Conservation (phyloP, 2,113 vertebrate species). For the Leucoraja erinaceus region DNA sequence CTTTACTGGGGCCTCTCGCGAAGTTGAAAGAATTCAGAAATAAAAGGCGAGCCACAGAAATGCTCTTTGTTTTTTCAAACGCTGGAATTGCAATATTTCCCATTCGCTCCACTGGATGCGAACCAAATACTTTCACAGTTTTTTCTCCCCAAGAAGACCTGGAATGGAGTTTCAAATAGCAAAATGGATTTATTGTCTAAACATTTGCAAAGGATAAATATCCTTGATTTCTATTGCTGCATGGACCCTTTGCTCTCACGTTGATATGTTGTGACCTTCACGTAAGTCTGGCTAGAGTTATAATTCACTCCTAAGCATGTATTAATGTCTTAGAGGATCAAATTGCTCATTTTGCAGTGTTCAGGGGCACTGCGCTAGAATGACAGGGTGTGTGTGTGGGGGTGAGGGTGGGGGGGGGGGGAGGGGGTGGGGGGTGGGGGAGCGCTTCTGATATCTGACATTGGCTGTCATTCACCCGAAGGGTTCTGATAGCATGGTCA, state of each 20-base stretch:
- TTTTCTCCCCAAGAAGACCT: constrained; percentile 7
- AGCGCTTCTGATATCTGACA: neutral
- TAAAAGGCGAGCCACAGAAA: neutral
- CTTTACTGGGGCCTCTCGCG: neutral
- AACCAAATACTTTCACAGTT: neutral
- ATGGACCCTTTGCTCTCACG: neutral
- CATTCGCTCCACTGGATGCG: neutral
- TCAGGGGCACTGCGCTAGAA: neutral
- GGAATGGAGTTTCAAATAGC: neutral
- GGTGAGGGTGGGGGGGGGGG: no score
- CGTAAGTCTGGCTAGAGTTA: neutral
- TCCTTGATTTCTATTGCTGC: neutral
- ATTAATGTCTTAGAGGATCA: neutral
- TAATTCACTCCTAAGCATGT: neutral
- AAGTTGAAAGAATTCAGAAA: neutral
- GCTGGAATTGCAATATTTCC: neutral
- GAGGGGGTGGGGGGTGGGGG: no score
- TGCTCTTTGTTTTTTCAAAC: neutral
- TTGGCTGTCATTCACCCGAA: neutral
- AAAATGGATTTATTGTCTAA: neutral
- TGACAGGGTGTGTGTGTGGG: no score
- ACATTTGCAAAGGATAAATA: neutral
- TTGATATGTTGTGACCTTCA: neutral
- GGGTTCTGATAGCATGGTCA: neutral
- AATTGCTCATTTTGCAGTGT: neutral